Evolutionary conservation across 2,797 vertebrate species (phyloP), one percentile per base, ranked within the genome.

Genomic region (Squalus acanthias): DNA sequence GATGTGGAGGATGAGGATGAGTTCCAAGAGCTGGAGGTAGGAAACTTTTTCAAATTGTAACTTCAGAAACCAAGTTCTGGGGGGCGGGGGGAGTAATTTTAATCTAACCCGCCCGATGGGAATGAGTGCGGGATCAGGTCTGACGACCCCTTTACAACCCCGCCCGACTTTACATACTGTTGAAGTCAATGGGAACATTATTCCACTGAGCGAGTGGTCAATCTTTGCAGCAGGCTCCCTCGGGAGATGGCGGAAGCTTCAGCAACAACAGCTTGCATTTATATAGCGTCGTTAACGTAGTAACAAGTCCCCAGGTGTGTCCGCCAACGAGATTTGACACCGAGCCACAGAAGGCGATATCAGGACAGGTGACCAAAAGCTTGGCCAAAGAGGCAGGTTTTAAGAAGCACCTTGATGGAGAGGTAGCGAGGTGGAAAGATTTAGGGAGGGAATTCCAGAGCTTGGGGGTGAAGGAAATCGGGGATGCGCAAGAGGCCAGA

Each of bases 21-120:
- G 63, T 99, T 99, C 97, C 99, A 99, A 97, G 99, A 99, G 96
- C 97, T 99, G 2, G 99, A 99, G 99, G 99, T 99, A 96, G 98
- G 98, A 96, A 63, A 33, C 3, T 46, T 0, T 63, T 29, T 89
- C 57, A 89, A 60, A 26, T 26, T 57, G 53, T 89, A n/a, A n/a
- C 60, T n/a, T 33, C 12, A n/a, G 33, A 65, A 63, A 15, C 12
- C 12, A 63, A 8, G 5, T 22, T 6, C 1, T 85, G 39, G 79
- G 12, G 33, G 6, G 82, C 46, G 1, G 76, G 24, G 6, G 8
- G 70, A 8, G 10, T 89, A 57, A 53, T 12, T 89, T 53, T 29
- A 29, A 89, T 22, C 10, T 29, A 33, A 88, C 10, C 26, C 22
- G 9, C 12, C 24, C 87, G 1, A 60, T 88, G 85, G 85, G 50